Base-by-base conservation (phyloP, 2,888 invertebrate genomes). In the Antheraea yamamai region DNA sequence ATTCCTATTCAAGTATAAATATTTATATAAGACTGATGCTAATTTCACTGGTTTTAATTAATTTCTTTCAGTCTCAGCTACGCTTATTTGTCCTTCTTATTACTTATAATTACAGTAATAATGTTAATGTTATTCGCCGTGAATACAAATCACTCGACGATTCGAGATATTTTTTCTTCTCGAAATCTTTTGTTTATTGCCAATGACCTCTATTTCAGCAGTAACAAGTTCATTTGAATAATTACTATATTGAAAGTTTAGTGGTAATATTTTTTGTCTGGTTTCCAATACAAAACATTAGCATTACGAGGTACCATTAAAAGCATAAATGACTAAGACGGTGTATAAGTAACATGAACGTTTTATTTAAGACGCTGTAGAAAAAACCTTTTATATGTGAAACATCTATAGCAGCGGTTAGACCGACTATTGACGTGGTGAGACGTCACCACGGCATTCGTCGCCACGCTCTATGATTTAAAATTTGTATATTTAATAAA, bases 211-310 rank as follows among this genome's bases (percentile, higher is more conserved):
- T 68, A 76, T 76, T 73, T 75, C 23, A 72, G 72, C 75, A 79
- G 75, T 76, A 74, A 75, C 73, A 74, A 78, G 71, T 74, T 73
- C 64, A 83, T 83, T 81, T 78, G 75, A 81, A 84, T 84, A 82
- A 84, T 81, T 80, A 78, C 66, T 79, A 81, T 79, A 66, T 81
- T 76, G 80, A 77, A 80, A 78, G 39, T 70, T 10, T 8, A 70
- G n/a, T 35, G 39, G 35, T 39, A 66, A 16, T 39, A 10, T 39
- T 70, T 39, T 35, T 70, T 70, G n/a, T 35, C 39, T 35, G 20
- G n/a, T 70, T 1, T 70, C 39, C 20, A 66, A 70, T 10, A 70
- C 70, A 39, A 20, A 70, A 39, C 35, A 70, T 39, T 39, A 10
- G 39, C n/a, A 39, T 70, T 35, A 70, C 10, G 20, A 39, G 4